phyloP scores from a whole-genome alignment of 2,797 vertebrate genomes.

The Miichthys miiuy region DNA sequence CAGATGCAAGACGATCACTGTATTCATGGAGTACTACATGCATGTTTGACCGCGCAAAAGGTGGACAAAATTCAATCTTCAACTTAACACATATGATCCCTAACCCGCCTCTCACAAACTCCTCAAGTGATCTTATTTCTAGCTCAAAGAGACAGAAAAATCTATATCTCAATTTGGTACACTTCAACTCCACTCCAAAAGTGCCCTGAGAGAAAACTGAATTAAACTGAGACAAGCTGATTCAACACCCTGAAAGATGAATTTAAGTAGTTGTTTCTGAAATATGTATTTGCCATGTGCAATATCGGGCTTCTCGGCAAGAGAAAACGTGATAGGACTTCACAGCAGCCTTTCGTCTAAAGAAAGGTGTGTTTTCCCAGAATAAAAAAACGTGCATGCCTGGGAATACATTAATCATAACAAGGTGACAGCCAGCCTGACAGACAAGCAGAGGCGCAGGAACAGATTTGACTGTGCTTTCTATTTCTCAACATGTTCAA shows the following conservation, averaged over 20 bases:
- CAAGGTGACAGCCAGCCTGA: constrained; percentile 75
- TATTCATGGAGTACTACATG: constrained; percentile 27
- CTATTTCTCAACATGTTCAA: constrained; percentile 69
- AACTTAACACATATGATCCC: constrained; percentile 75
- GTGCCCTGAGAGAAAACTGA: constrained; percentile 80
- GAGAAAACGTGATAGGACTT: constrained; percentile 69
- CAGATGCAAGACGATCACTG: constrained; percentile 11
- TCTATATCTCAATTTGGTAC: constrained; percentile 85
- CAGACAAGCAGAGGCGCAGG: constrained; percentile 69
- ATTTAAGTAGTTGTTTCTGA: constrained; percentile 84
- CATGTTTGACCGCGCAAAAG: constrained; percentile 55
- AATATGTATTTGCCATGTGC: constrained; percentile 82
- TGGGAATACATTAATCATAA: constrained; percentile 83
- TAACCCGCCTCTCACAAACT: constrained; percentile 75
- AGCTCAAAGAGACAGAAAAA: constrained; percentile 84
- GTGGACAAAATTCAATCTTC: constrained; percentile 73
- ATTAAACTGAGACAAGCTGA: constrained; percentile 84
- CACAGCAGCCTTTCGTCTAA: constrained; percentile 66
- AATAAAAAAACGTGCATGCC: constrained; percentile 72
- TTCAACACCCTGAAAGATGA: constrained; percentile 82
- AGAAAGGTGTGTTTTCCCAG: constrained; percentile 71
- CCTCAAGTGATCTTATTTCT: constrained; percentile 81
- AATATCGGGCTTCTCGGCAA: constrained; percentile 49
- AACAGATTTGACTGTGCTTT: constrained; percentile 73
- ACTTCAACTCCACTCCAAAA: constrained; percentile 82